Conservation (phyloP, 2,113 vertebrate genomes). For the Riparia riparia region DNA sequence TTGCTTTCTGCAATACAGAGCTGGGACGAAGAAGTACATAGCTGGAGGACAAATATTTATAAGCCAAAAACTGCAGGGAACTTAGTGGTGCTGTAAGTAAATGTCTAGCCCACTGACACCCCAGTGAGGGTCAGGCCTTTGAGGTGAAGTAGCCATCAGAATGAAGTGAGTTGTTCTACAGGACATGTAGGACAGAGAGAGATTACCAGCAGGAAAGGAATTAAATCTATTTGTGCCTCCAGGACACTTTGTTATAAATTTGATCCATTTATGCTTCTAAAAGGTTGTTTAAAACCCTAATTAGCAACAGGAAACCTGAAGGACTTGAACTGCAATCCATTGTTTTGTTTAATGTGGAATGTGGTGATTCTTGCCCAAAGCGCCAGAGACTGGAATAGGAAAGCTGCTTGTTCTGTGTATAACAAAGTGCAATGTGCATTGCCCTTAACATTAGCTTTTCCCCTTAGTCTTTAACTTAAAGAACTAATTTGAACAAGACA, state of each 20-base stretch:
- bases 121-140: neutral
- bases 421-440: conserved; percentile 12
- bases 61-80: neutral
- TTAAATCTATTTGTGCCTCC: conserved; percentile 8
- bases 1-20: neutral
- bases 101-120: neutral
- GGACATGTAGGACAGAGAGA: neutral
- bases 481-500: conserved; percentile 32
- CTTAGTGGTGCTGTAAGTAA: neutral
- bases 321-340: conserved; percentile 35
- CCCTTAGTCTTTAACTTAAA: conserved; percentile 30
- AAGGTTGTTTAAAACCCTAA: conserved; percentile 53
- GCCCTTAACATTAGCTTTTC: conserved; percentile 23
- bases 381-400: neutral
- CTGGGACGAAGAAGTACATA: neutral
- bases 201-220: conserved; percentile 28
- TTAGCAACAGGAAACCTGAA: conserved; percentile 46
- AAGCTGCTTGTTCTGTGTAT: conserved; percentile 12
- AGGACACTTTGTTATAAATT: conserved; percentile 41
- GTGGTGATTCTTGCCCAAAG: conserved; percentile 36
- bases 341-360: conserved; percentile 60
- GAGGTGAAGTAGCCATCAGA: neutral
- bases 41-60: neutral
- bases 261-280: conserved; percentile 54
- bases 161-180: neutral